phyloP scores from a whole-genome alignment of 2,888 invertebrate genomes.

The Rhagophthalmus giganteus region DNA sequence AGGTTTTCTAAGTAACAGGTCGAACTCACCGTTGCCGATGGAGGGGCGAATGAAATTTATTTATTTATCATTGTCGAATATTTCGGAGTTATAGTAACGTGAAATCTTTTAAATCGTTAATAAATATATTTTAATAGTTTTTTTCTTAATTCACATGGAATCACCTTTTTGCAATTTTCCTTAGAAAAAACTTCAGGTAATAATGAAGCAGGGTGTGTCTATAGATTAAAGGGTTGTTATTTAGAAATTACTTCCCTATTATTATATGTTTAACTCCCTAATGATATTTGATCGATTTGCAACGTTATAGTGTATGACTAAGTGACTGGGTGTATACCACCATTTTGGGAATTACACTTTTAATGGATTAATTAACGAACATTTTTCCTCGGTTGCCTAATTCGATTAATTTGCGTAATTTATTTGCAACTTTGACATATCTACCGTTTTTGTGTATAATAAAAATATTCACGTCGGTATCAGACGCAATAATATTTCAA shows the following conservation, averaged over 20 bases:
- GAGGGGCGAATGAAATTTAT: no score
- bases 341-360: conserved; percentile 21
- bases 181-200: conserved; percentile 19
- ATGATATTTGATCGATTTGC: conserved; percentile 33
- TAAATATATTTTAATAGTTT: neutral
- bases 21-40: no score
- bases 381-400: no score
- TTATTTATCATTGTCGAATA: no score
- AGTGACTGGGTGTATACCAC: conserved; percentile 25
- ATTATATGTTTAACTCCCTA: conserved; percentile 33
- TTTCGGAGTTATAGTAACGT: no score
- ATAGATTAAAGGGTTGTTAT: conserved; percentile 34
- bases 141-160: neutral
- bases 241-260: conserved; percentile 31
- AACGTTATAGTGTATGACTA: conserved; percentile 23
- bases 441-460: no score
- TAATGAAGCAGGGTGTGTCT: conserved; percentile 28
- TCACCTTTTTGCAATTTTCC: conserved; percentile 10
- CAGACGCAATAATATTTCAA: conserved; percentile 47
- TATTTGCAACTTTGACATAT: no score
- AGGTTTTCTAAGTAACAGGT: neutral
- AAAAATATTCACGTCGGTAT: conserved; percentile 18
- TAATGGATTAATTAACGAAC: conserved; percentile 23
- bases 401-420: no score
- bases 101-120: neutral